Evolutionary conservation across 2,113 vertebrate species (phyloP).

Genomic region (Zosterops hypoxanthus): DNA sequence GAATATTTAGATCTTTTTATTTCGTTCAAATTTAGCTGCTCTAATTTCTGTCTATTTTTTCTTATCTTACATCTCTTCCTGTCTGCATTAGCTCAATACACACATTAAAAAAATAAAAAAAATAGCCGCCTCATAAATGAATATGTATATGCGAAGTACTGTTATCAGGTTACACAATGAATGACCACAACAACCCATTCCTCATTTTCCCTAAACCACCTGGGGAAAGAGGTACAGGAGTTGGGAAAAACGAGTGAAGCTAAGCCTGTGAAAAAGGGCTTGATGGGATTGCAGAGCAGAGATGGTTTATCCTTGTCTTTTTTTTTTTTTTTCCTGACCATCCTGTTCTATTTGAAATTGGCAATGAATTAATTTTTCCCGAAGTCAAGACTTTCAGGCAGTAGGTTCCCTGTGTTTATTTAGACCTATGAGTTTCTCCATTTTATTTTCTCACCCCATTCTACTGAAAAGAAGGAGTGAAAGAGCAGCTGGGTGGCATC

Average conservation of each 20-base stretch:
- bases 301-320: neutral
- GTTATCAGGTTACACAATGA: neutral
- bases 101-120: neutral
- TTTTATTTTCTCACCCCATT: neutral
- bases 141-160: neutral
- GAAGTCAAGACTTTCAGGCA: neutral
- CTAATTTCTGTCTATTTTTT: neutral
- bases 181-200: neutral
- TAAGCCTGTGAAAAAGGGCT: neutral
- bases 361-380: neutral
- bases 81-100: neutral
- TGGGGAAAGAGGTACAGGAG: neutral
- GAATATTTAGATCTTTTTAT: neutral
- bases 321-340: neutral
- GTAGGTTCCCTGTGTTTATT: neutral
- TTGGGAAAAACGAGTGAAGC: neutral
- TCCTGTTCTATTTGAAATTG: neutral
- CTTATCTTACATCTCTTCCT: neutral
- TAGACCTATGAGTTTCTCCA: neutral
- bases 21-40: neutral
- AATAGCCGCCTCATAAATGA: neutral
- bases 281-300: rapidly evolving
- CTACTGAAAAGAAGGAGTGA: neutral
- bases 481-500: neutral
- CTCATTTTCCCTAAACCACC: neutral